Percentiles rank a stretch among this genome's conserved stretches.
These are phyloP conservation scores for Drosophila recens DNA, from an alignment of 2,888 invertebrate species.

Conservation along the genomic window DNA sequence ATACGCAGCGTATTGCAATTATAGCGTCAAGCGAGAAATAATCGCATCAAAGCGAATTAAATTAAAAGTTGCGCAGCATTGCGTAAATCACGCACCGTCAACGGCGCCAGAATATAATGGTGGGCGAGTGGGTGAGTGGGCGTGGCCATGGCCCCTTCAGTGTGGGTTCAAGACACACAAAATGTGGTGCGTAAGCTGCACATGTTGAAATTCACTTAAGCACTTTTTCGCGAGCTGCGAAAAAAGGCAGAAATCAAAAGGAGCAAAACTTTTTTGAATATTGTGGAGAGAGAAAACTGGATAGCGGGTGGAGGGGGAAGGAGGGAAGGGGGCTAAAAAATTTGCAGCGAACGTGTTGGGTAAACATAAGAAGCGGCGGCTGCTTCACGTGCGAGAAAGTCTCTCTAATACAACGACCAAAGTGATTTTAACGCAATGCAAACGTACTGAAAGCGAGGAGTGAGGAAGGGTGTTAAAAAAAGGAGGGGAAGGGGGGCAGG, in stretches of 20 bases:
- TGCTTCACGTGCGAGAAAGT: constrained; percentile 39
- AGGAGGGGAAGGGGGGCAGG: not conserved
- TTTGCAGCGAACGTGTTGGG: constrained; percentile 65
- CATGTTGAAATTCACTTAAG: constrained; percentile 74
- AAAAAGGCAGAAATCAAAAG: constrained; percentile 64
- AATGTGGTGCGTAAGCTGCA: constrained; percentile 39
- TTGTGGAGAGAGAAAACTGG: not conserved
- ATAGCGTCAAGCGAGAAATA: constrained; percentile 52
- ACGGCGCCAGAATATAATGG: too few species aligned
- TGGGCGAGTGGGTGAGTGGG: not conserved
- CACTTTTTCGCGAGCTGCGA: constrained; percentile 53
- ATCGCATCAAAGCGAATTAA: constrained; percentile 74
- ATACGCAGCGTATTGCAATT: constrained; percentile 48
- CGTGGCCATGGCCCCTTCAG: not conserved
- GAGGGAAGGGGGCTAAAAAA: constrained; percentile 52
- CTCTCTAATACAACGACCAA: constrained; percentile 66
- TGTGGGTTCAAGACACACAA: not conserved
- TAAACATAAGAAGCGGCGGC: constrained; percentile 18
- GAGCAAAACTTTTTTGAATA: constrained; percentile 54
- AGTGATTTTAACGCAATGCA: constrained; percentile 78
- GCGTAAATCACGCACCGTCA: constrained; percentile 66
- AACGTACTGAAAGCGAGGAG: constrained; percentile 34
- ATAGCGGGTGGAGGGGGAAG: not conserved
- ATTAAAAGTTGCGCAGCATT: constrained; percentile 72
- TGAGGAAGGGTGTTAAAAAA: not conserved